Evolutionary conservation across 2,797 vertebrate species (phyloP).

Genomic region (Chrosomus eos): DNA sequence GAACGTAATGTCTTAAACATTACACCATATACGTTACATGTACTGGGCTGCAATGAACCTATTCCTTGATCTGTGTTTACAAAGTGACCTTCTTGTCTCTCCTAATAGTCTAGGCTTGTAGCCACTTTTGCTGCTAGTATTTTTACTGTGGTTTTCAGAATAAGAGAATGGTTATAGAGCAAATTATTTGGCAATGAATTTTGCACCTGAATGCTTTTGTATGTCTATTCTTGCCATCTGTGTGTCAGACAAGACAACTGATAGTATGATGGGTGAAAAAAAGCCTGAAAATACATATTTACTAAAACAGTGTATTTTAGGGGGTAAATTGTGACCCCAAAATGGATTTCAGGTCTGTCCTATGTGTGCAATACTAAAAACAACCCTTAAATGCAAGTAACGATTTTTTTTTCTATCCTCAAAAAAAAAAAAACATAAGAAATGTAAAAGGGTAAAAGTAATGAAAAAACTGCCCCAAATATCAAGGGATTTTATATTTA

Average conservation of each 20-base stretch:
- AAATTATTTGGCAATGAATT: background rate
- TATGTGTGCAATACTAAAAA: background rate
- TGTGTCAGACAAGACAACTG: background rate
- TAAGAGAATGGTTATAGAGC: background rate
- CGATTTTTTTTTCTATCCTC: too few relatives aligned
- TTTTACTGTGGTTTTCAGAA: slow-evolving; percentile 5
- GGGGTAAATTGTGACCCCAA: background rate
- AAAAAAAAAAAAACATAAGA: background rate
- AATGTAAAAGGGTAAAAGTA: background rate
- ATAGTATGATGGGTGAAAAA: background rate
- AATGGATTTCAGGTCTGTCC: background rate
- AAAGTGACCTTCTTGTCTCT: slow-evolving; percentile 35
- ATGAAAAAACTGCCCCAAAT: background rate
- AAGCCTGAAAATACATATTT: background rate
- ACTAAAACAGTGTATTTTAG: background rate
- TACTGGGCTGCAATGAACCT: slow-evolving; percentile 18
- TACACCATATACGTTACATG: slow-evolving; percentile 55
- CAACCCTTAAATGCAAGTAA: background rate
- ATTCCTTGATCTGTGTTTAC: slow-evolving; percentile 46
- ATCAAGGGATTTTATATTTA: too few relatives aligned
- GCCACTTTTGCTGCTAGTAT: background rate
- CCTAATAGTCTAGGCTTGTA: slow-evolving; percentile 22
- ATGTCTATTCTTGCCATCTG: background rate
- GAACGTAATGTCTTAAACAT: slow-evolving; percentile 22
- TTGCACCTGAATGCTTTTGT: background rate